A percentile compares a stretch with the other conserved stretches of the same genome.
Evolutionary conservation across 2,888 invertebrate genomes (phyloP).

Genomic region (Argyresthia goedartella): DNA sequence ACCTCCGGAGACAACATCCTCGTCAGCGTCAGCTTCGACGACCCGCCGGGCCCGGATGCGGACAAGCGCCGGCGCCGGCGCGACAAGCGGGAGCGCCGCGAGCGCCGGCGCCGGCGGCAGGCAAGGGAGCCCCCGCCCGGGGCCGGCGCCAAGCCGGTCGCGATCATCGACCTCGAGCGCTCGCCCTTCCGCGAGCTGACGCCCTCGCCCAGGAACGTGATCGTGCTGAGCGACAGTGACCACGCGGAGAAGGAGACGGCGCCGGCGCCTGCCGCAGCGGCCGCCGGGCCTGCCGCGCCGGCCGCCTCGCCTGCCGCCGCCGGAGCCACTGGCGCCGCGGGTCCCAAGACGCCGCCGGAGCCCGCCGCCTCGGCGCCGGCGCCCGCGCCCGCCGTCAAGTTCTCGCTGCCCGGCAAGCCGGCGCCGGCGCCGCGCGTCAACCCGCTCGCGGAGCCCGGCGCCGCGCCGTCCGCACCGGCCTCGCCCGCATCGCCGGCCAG

Average conservation of each 20-base stretch:
- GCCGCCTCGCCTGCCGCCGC: slow-evolving; percentile 14
- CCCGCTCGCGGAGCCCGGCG: slow-evolving; percentile 51
- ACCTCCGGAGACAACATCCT: slow-evolving; percentile 94
- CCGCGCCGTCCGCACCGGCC: slow-evolving; percentile 73
- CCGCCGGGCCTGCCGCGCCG: slow-evolving; percentile 19
- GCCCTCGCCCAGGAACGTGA: slow-evolving; percentile 84
- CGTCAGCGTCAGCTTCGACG: slow-evolving; percentile 92
- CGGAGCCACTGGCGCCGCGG: too few species aligned
- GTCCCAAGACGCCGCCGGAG: slow-evolving; percentile 11
- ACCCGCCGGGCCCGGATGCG: slow-evolving; percentile 52
- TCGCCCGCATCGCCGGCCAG: slow-evolving; percentile 75
- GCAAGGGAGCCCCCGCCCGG: slow-evolving; percentile 16
- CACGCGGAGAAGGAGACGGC: slow-evolving; percentile 51
- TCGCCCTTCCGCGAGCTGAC: slow-evolving; percentile 88
- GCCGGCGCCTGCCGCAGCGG: slow-evolving; percentile 28
- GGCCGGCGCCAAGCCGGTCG: slow-evolving; percentile 75
- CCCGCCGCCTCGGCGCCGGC: slow-evolving; percentile 20
- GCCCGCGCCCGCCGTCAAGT: slow-evolving; percentile 18
- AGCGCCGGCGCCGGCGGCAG: slow-evolving; percentile 19
- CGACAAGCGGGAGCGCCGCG: slow-evolving; percentile 12
- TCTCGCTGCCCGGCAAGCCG: slow-evolving; percentile 18
- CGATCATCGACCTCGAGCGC: slow-evolving; percentile 87
- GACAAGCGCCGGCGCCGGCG: slow-evolving; percentile 23
- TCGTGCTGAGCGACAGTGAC: slow-evolving; percentile 88
- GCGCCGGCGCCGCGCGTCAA: slow-evolving; percentile 27